Percentiles rank a stretch among this genome's conserved stretches.
Conservation (phyloP, 2,797 vertebrate genomes). For the Notolepis coatsorum region DNA sequence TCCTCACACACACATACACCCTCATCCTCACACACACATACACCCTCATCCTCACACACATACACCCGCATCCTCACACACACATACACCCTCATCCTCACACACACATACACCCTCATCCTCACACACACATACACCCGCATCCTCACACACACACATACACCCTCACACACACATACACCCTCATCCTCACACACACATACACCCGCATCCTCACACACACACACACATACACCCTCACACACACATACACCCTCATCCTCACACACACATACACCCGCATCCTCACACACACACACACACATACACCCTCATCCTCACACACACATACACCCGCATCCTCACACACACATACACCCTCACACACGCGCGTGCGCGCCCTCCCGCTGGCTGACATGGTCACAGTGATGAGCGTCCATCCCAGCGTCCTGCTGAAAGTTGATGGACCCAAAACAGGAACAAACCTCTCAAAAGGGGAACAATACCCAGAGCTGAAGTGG, state of each 20-base stretch:
- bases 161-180: slow-evolving; percentile 3
- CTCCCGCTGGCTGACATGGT: slow-evolving; percentile 33
- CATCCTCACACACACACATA: slow-evolving; percentile 7
- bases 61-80: slow-evolving; percentile 55
- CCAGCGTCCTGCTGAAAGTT: slow-evolving; percentile 28
- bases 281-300: slow-evolving; percentile 12
- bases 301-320: not conserved
- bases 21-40: slow-evolving; percentile 48
- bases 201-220: not conserved
- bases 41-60: slow-evolving; percentile 31
- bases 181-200: not conserved
- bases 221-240: not conserved
- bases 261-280: slow-evolving; percentile 20
- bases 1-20: slow-evolving; percentile 59
- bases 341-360: not conserved
- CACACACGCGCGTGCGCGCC: slow-evolving; percentile 1
- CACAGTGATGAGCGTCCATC: slow-evolving; percentile 62
- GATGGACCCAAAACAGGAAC: slow-evolving; percentile 39
- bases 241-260: no score
- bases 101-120: slow-evolving; percentile 59
- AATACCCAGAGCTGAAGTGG: slow-evolving; percentile 46
- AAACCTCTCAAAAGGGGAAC: slow-evolving; percentile 31
- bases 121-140: slow-evolving; percentile 41
- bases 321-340: not conserved
- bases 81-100: slow-evolving; percentile 35